Evolutionary conservation across 2,797 vertebrate genomes (phyloP), one percentile per base, ranked within the genome.

Genomic region (Vultur gryphus): DNA sequence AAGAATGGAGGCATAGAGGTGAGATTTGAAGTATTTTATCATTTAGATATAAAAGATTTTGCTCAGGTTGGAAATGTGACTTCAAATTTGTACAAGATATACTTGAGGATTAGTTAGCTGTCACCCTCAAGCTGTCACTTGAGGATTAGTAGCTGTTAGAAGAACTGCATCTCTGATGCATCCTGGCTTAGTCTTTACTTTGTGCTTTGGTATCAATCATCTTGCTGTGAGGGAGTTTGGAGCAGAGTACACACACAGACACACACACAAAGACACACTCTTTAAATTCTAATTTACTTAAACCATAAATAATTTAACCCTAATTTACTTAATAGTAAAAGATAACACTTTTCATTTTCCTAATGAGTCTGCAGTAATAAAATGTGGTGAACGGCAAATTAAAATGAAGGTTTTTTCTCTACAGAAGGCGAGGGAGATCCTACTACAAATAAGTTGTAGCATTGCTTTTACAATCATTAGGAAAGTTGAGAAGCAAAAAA

Each of bases 81-180:
- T 93, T 93, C 23, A 67, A 8, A 75, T 78, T 62, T 81, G 9
- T 86, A 15, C 46, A 92, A 84, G 41, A 71, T 39, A 67, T 29
- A 49, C 20, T 43, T 67, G 33, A 87, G 52, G 33, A 62, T 89
- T 61, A 87, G 57, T 28, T 65, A 72, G 9, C 24, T 70, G 64
- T 80, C 64, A 80, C 8, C 11, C 37, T 37, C 0, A 0, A 85
- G 24, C 28, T 37, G 37, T 37, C 37, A 37, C 37, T 37, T 37
- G 37, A 37, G 37, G 37, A 37, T 37, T 37, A 37, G 37, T 37
- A 37, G 37, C 37, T 37, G 37, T 37, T 37, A 79, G 16, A 62
- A 66, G 35, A 13, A 61, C 13, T 7, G 3, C 11, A 43, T 49
- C 12, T 75, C 44, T 75, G 29, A 41, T 16, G 8, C 16, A 29